Conservation (phyloP, 2,797 vertebrate species). For the Mionectes olivaceus region DNA sequence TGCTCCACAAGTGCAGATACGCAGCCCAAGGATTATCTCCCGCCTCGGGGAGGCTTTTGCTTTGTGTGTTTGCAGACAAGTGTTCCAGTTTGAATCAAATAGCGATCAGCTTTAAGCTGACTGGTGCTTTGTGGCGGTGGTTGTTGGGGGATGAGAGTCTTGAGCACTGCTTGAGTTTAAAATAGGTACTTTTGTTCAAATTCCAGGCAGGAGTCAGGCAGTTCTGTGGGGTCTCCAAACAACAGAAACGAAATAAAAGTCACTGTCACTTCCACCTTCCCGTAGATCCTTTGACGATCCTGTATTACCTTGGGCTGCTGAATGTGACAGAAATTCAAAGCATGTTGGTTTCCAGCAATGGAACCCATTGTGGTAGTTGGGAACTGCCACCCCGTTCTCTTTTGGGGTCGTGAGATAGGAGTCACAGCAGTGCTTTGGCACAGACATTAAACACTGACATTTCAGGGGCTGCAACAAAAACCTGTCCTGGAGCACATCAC, state of each 20-base stretch:
- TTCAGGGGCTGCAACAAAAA: background rate
- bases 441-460: background rate
- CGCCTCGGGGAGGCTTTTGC: background rate
- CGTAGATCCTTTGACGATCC: background rate
- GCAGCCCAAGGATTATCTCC: background rate
- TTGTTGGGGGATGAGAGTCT: background rate
- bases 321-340: background rate
- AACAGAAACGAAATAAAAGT: background rate
- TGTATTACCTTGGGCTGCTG: background rate
- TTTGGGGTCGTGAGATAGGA: background rate
- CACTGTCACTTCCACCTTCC: background rate
- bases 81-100: background rate
- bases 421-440: background rate
- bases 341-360: background rate
- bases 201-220: background rate
- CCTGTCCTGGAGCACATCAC: background rate
- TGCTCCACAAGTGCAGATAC: constrained; percentile 6
- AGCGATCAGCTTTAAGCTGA: background rate
- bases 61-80: background rate
- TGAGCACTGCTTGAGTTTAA: rapidly evolving
- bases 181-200: background rate
- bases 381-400: background rate
- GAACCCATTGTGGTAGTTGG: background rate
- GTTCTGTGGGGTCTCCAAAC: background rate
- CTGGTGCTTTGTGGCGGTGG: background rate